A percentile compares a stretch with the other conserved stretches of the same genome.
phyloP scores from a whole-genome alignment of 1,140 invertebrate genomes.

The Venturia canescens region DNA sequence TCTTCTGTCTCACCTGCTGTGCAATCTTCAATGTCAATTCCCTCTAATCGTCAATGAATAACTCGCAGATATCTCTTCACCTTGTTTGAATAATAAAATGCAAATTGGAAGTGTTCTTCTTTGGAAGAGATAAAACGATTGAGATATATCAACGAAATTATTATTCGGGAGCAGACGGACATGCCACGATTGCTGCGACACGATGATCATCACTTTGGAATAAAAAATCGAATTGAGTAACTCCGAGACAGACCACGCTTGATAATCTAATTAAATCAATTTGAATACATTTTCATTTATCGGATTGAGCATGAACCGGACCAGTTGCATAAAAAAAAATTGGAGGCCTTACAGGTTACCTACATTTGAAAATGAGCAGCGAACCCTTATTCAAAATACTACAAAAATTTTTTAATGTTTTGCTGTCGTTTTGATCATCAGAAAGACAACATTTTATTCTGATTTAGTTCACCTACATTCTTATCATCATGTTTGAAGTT shows the following conservation, averaged over 20 bases:
- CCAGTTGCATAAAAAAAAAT: too few relatives aligned
- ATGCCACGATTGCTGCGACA: not conserved
- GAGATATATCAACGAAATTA: constrained; percentile 27
- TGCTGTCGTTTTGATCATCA: too few relatives aligned
- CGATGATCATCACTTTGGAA: not conserved
- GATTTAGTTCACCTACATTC: too few relatives aligned
- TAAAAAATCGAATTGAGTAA: not conserved
- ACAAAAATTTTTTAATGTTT: too few relatives aligned
- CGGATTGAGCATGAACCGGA: too few relatives aligned
- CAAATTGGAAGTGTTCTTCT: constrained; percentile 38
- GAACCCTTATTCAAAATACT: too few relatives aligned
- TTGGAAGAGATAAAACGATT: constrained; percentile 23
- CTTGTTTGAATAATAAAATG: constrained; percentile 20
- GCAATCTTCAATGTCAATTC: constrained; percentile 8
- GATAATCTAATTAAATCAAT: too few relatives aligned
- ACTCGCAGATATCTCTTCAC: not conserved
- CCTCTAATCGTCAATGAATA: constrained; percentile 36
- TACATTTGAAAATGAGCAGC: too few relatives aligned
- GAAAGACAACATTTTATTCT: too few relatives aligned
- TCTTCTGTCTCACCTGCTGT: constrained; percentile 13
- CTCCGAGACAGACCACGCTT: not conserved
- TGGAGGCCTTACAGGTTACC: too few relatives aligned
- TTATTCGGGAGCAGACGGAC: not conserved
- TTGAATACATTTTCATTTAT: too few relatives aligned
- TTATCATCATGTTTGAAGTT: too few relatives aligned